These are phyloP conservation scores for Ethmia dodecea DNA, from an alignment of 2,888 invertebrate species.

Conservation along the genomic window DNA sequence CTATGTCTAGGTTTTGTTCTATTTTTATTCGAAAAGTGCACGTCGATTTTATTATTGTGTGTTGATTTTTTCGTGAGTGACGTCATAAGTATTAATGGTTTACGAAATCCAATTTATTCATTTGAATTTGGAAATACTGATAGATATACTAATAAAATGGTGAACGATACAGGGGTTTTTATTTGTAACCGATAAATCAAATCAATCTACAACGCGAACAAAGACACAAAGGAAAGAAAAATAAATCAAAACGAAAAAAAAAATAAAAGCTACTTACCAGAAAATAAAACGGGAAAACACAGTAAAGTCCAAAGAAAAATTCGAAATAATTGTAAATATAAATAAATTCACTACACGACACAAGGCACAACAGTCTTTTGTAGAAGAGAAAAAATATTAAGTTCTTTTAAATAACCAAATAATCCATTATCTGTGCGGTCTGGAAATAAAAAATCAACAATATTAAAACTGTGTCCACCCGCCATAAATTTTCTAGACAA, in stretches of 20 bases:
- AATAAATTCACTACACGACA: conserved; percentile 69
- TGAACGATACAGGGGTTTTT: too few relatives aligned
- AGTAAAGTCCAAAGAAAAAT: conserved; percentile 57
- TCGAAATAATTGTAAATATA: conserved; percentile 35
- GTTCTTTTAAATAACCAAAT: conserved; percentile 35
- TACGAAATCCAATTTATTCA: too few relatives aligned
- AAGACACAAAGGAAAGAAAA: conserved; percentile 16
- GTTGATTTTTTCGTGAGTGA: too few relatives aligned
- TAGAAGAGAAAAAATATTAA: conserved; percentile 49
- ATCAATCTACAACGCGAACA: too few relatives aligned
- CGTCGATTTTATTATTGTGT: too few relatives aligned
- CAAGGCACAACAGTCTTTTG: conserved; percentile 63
- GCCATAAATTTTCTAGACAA: conserved; percentile 34
- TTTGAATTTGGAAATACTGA: too few relatives aligned
- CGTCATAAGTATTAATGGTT: too few relatives aligned
- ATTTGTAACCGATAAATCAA: too few relatives aligned
- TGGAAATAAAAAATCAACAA: conserved; percentile 35
- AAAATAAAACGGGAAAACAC: conserved; percentile 51
- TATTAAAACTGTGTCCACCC: conserved; percentile 44
- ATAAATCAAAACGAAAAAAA: conserved; percentile 20
- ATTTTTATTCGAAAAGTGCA: conserved; percentile 22
- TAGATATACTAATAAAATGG: too few relatives aligned
- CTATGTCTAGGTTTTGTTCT: conserved; percentile 38
- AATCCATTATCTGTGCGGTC: conserved; percentile 51
- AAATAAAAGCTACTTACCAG: conserved; percentile 59